phyloP scores from a whole-genome alignment of 2,113 vertebrate species.

The Acanthochromis polyacanthus region DNA sequence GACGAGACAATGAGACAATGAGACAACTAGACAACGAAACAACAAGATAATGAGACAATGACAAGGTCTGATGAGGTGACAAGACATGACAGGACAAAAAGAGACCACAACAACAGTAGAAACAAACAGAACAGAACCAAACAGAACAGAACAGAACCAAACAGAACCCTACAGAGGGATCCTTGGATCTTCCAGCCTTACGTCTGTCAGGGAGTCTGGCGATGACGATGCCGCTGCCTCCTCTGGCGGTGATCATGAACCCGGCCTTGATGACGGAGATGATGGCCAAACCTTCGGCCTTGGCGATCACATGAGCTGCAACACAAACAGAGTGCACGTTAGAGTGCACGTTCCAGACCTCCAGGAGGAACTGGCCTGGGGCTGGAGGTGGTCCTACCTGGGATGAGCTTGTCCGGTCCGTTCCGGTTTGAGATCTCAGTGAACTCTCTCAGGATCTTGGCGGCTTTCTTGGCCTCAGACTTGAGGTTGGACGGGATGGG shows the following conservation, averaged over 20 bases:
- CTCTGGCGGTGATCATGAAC: conserved; percentile 95
- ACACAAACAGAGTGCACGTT: neutral
- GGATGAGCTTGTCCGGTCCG: conserved; percentile 97
- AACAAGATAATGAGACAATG: too few relatives aligned
- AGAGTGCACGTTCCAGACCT: neutral
- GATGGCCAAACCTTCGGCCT: conserved; percentile 94
- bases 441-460: conserved; percentile 96
- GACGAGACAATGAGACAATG: too few relatives aligned
- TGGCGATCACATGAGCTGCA: conserved; percentile 94
- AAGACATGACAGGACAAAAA: too few relatives aligned
- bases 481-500: conserved; percentile 94
- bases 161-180: neutral
- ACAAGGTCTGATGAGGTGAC: too few relatives aligned
- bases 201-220: conserved; percentile 91
- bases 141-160: too few relatives aligned
- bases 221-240: conserved; percentile 95
- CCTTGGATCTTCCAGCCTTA: conserved; percentile 80
- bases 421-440: conserved; percentile 93
- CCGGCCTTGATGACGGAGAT: conserved; percentile 96
- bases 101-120: too few relatives aligned
- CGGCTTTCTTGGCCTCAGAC: conserved; percentile 96
- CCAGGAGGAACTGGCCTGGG: too few relatives aligned
- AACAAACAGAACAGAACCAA: too few relatives aligned
- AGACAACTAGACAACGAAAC: too few relatives aligned
- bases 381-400: conserved; percentile 58